These are phyloP conservation scores for Dryocosmus kuriphilus DNA, from an alignment of 2,888 invertebrate species.

Conservation along the genomic window DNA sequence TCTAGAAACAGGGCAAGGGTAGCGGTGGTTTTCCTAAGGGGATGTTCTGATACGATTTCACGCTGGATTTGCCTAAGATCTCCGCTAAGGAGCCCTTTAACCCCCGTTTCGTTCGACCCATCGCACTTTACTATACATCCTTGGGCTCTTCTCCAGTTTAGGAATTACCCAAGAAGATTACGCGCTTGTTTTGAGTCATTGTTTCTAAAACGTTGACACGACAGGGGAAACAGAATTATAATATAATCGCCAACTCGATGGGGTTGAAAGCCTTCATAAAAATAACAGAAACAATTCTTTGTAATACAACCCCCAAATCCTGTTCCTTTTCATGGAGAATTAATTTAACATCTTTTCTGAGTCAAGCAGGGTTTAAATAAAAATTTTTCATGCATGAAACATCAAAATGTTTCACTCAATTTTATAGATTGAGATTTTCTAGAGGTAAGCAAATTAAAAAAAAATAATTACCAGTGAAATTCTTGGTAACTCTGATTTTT, in stretches of 20 bases:
- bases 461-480: no score
- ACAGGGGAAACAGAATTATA: neutral
- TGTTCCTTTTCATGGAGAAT: neutral
- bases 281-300: neutral
- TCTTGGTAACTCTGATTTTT: no score
- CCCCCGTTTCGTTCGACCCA: slow-evolving; percentile 55
- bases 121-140: slow-evolving; percentile 45
- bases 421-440: no score
- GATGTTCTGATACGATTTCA: slow-evolving; percentile 83
- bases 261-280: neutral
- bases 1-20: slow-evolving; percentile 66
- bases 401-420: no score
- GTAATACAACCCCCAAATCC: neutral
- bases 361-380: neutral
- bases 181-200: slow-evolving; percentile 24
- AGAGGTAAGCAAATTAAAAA: no score
- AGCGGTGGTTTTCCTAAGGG: slow-evolving; percentile 76
- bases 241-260: neutral
- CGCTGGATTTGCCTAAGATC: slow-evolving; percentile 84
- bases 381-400: neutral
- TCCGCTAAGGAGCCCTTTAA: slow-evolving; percentile 78
- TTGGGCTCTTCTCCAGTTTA: slow-evolving; percentile 33
- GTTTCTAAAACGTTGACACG: slow-evolving; percentile 24
- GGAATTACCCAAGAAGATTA: slow-evolving; percentile 35
- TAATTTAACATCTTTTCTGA: neutral